Evolutionary conservation across 2,797 vertebrate species (phyloP), one percentile per base, ranked within the genome.

Genomic region (Ctenopoma kingsleyae): DNA sequence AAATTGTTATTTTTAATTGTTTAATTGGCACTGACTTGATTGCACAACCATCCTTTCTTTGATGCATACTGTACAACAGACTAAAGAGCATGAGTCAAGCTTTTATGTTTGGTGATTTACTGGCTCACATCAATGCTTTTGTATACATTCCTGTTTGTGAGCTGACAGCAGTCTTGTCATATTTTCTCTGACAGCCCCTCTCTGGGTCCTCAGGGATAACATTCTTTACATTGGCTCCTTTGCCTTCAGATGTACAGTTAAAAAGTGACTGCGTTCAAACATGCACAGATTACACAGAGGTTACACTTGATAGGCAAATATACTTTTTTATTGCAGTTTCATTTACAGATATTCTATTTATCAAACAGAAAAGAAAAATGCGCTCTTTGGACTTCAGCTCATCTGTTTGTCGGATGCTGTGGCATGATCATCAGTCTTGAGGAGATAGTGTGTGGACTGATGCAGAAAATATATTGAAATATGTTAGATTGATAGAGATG

Each of bases 401-500:
- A 87, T 90, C 80, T 78, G 76, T 90, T 86, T 88, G 77, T 73
- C 71, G 5, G 63, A 72, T 64, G 67, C 75, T n/a, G 53, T 20
- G 74, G 71, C 76, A 36, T 22, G 61, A 61, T 80, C 85, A 87
- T 91, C 85, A 51, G 72, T 90, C 87, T 80, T 72, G 59, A 50
- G 76, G 55, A 74, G 88, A 85, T 74, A 70, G 75, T 30, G 66
- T 56, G 86, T 76, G 81, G 74, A 83, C 62, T 51, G 74, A 79
- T 84, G 87, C 78, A 65, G 82, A 84, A 84, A 87, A 91, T 86
- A 77, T 78, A 87, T 88, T 85, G 83, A 87, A 89, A 89, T 81
- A 70, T 74, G 65, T 64, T 68, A 73, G 78, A 86, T 71, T 90
- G 88, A 89, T 84, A 67, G 64, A 83, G 65, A 84, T 64, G 59